phyloP scores from a whole-genome alignment of 2,888 invertebrate genomes.

The Tiliacea citrago region DNA sequence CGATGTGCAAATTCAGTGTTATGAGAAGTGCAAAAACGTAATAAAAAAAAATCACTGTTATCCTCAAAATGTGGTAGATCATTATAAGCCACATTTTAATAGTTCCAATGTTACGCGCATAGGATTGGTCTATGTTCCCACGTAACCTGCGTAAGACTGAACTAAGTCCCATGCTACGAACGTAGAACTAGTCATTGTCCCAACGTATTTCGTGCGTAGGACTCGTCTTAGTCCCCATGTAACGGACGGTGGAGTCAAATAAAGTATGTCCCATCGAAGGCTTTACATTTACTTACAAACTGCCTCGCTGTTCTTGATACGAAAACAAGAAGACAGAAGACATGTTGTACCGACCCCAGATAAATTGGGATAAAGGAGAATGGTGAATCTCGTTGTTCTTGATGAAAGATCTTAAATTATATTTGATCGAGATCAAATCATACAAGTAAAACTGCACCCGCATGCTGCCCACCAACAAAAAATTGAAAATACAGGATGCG shows the following conservation, averaged over 20 bases:
- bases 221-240: background rate
- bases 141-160: background rate
- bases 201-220: too few species aligned
- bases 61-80: background rate
- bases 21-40: background rate
- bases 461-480: slow-evolving; percentile 1
- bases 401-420: background rate
- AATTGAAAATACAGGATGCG: slow-evolving; percentile 71
- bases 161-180: background rate
- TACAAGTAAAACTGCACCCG: background rate
- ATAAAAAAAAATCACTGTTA: background rate
- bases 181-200: background rate
- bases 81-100: background rate
- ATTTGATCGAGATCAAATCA: background rate
- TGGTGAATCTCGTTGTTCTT: background rate
- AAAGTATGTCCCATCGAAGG: background rate
- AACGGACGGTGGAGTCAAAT: background rate
- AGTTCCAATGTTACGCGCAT: too few species aligned
- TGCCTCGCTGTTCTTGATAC: too few species aligned
- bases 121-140: background rate
- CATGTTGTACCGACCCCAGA: too few species aligned
- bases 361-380: too few species aligned
- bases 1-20: slow-evolving; percentile 25
- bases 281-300: background rate
- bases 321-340: background rate